A percentile compares a stretch with the other conserved stretches of the same genome.
Evolutionary conservation across 2,797 vertebrate genomes (phyloP).

Genomic region (Hydrocynus forskahlii): DNA sequence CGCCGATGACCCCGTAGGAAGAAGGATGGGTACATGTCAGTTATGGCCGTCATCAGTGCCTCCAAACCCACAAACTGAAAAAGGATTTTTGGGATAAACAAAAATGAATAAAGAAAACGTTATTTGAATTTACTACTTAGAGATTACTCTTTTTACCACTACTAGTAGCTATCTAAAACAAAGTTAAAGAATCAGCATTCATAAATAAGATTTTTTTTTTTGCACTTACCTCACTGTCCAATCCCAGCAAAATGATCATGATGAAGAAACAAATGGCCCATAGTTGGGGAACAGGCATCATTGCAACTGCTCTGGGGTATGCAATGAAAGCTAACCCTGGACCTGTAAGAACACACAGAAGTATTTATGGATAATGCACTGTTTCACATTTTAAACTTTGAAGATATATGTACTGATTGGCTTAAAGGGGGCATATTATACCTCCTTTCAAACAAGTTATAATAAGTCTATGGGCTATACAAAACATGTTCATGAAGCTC

Average conservation of each 20-base stretch:
- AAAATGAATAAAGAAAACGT: neutral
- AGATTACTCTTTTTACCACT: neutral
- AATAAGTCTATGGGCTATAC: too few relatives aligned
- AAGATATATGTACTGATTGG: neutral
- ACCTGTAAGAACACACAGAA: conserved; percentile 64
- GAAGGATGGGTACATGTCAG: conserved; percentile 75
- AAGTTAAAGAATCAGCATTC: neutral
- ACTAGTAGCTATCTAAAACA: too few relatives aligned
- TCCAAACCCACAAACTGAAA: conserved; percentile 83
- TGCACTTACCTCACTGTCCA: conserved; percentile 78
- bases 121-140: neutral
- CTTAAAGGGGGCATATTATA: too few relatives aligned
- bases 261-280: conserved; percentile 82
- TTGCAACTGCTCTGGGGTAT: conserved; percentile 80
- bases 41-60: conserved; percentile 74
- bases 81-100: neutral
- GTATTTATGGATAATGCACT: neutral
- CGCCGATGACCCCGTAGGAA: conserved; percentile 78
- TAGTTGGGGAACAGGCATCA: conserved; percentile 83
- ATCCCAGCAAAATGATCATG: conserved; percentile 82
- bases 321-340: conserved; percentile 84
- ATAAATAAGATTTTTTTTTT: neutral
- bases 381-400: neutral
- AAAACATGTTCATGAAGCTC: too few relatives aligned
- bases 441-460: too few relatives aligned